A percentile compares a stretch with the other conserved stretches of the same genome.
Evolutionary conservation across 2,888 invertebrate genomes (phyloP).

Genomic region (Octonoba sinensis): DNA sequence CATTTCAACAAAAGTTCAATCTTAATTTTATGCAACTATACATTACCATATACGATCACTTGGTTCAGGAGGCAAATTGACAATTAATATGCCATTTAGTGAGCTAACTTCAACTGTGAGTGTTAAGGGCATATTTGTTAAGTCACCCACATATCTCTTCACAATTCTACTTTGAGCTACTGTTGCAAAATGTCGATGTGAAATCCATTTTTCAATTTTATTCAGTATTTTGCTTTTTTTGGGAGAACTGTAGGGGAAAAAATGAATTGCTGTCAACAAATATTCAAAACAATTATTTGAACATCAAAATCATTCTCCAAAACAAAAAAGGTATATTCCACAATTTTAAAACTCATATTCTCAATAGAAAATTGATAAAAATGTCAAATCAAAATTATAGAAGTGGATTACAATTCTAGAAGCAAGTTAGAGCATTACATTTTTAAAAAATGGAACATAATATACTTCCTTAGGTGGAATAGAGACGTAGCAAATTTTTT

Average conservation of each 20-base stretch:
- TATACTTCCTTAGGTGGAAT: too few species aligned
- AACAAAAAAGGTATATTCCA: neutral
- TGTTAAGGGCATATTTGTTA: slow-evolving; percentile 88
- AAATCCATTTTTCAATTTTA: slow-evolving; percentile 82
- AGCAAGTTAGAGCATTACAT: too few species aligned
- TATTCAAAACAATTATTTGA: neutral
- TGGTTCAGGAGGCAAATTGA: slow-evolving; percentile 83
- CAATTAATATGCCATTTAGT: slow-evolving; percentile 81
- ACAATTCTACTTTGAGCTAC: slow-evolving; percentile 89
- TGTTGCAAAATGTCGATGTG: slow-evolving; percentile 88
- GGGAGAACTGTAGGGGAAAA: slow-evolving; percentile 14
- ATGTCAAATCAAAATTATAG: too few species aligned
- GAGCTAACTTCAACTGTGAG: slow-evolving; percentile 86
- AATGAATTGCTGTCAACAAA: neutral
- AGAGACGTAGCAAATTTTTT: too few species aligned
- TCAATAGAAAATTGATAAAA: too few species aligned
- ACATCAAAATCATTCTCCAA: neutral
- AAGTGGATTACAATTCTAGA: too few species aligned
- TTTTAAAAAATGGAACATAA: too few species aligned
- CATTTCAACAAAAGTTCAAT: too few species aligned
- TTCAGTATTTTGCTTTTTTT: slow-evolving; percentile 28
- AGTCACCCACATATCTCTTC: slow-evolving; percentile 88
- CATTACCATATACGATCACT: slow-evolving; percentile 86
- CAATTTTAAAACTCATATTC: too few species aligned
- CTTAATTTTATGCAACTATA: too few species aligned